Evolutionary conservation across 1,140 invertebrate species (phyloP).

Genomic region (Mesaphorura yosii): DNA sequence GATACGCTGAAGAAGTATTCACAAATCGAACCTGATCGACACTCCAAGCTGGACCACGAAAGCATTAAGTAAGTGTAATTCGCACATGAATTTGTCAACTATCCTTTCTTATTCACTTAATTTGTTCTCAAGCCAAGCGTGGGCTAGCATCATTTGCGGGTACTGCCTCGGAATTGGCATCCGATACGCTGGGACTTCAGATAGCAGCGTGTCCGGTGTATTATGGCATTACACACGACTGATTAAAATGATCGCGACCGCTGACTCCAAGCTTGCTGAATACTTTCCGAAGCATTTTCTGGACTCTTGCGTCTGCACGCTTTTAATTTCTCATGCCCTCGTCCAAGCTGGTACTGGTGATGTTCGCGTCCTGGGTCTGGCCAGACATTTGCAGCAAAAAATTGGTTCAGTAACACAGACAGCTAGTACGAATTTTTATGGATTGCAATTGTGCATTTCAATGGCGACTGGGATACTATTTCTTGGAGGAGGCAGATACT

Average conservation of each 20-base stretch:
- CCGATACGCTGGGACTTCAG: slow-evolving; percentile 83
- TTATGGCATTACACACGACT: slow-evolving; percentile 51
- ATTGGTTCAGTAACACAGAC: slow-evolving; percentile 36
- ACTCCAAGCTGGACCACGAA: slow-evolving; percentile 69
- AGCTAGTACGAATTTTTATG: slow-evolving; percentile 35
- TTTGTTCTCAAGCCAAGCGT: slow-evolving; percentile 66
- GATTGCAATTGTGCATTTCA: slow-evolving; percentile 30
- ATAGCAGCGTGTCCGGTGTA: slow-evolving; percentile 64
- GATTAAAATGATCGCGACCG: slow-evolving; percentile 12
- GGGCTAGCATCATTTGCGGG: slow-evolving; percentile 89
- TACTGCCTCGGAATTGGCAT: slow-evolving; percentile 87
- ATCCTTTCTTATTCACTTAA: slow-evolving; percentile 7
- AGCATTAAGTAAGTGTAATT: slow-evolving; percentile 68
- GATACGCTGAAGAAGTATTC: slow-evolving; percentile 15
- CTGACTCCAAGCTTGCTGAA: slow-evolving; percentile 22
- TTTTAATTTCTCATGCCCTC: slow-evolving; percentile 36
- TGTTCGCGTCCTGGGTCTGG: slow-evolving; percentile 69
- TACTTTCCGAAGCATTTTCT: slow-evolving; percentile 30
- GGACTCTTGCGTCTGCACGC: slow-evolving; percentile 22
- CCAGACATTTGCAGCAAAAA: slow-evolving; percentile 63
- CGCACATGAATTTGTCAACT: not conserved
- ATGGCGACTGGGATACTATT: slow-evolving; percentile 87
- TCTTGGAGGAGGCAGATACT: slow-evolving; percentile 81
- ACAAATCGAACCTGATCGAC: slow-evolving; percentile 52
- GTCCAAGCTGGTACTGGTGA: slow-evolving; percentile 90